phyloP scores from a whole-genome alignment of 2,888 invertebrate species.

The Dasypolia templi region DNA sequence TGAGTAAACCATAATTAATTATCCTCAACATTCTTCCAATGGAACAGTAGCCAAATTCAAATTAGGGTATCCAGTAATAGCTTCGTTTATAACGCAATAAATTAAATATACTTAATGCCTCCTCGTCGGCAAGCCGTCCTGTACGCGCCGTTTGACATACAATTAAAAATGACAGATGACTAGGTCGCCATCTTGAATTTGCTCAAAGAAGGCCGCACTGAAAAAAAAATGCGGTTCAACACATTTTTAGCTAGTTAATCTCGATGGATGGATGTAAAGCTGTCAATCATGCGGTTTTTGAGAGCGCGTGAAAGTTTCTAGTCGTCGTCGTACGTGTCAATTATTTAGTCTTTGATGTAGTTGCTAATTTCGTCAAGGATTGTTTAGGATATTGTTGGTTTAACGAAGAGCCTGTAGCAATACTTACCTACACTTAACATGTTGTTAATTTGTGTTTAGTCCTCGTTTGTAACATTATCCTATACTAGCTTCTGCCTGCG shows the following conservation, averaged over 20 bases:
- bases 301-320: conserved; percentile 58
- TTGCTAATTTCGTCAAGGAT: conserved; percentile 54
- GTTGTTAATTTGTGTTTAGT: neutral
- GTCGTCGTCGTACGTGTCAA: conserved; percentile 52
- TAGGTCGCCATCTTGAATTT: conserved; percentile 81
- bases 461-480: neutral
- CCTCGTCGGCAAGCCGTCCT: conserved; percentile 72
- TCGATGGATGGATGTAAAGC: conserved; percentile 73
- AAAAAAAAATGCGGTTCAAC: conserved; percentile 79
- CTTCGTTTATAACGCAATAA: conserved; percentile 87
- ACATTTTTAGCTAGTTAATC: conserved; percentile 82
- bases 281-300: conserved; percentile 76
- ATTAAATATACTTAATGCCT: conserved; percentile 87
- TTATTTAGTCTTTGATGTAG: conserved; percentile 62
- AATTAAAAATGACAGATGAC: conserved; percentile 90
- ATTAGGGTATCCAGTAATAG: conserved; percentile 82
- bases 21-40: conserved; percentile 36
- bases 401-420: neutral
- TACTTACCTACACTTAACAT: neutral
- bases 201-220: conserved; percentile 81
- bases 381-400: conserved; percentile 23
- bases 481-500: neutral
- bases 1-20: conserved; percentile 45
- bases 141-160: conserved; percentile 84
- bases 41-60: conserved; percentile 73